phyloP scores from a whole-genome alignment of 2,113 vertebrate genomes.

The Gymnogyps californianus region DNA sequence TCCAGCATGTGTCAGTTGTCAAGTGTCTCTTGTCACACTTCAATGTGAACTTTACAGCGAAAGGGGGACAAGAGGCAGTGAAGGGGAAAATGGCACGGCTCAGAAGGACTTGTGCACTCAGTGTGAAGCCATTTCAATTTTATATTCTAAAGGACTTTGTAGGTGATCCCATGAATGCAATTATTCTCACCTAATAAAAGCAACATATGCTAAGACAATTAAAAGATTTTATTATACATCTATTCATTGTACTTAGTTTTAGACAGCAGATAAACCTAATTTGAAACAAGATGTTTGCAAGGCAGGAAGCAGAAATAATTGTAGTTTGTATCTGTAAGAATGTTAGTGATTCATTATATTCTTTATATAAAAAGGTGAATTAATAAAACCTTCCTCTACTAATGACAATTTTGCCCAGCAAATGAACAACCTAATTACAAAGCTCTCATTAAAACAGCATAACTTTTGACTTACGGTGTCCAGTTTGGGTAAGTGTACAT shows the following conservation, averaged over 20 bases:
- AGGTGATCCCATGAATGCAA: conserved; percentile 98
- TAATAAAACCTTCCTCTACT: conserved; percentile 36
- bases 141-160: conserved; percentile 95
- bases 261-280: conserved; percentile 48
- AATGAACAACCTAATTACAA: conserved; percentile 42
- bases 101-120: conserved; percentile 97
- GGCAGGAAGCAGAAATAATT: conserved; percentile 47
- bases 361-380: conserved; percentile 32
- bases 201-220: conserved; percentile 99
- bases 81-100: conserved; percentile 93
- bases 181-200: conserved; percentile 99
- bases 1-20: conserved; percentile 87
- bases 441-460: conserved; percentile 30
- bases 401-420: conserved; percentile 32
- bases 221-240: conserved; percentile 98
- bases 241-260: conserved; percentile 88
- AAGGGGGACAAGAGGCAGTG: conserved; percentile 88
- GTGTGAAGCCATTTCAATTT: conserved; percentile 99
- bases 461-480: not conserved
- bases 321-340: not conserved
- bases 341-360: conserved; percentile 17
- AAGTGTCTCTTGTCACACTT: conserved; percentile 87
- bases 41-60: conserved; percentile 88
- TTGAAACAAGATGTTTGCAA: conserved; percentile 46
- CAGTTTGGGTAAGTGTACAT: not conserved